Evolutionary conservation across 1,140 invertebrate species (phyloP), one percentile per base, ranked within the genome.

Genomic region (Hyphantria cunea): DNA sequence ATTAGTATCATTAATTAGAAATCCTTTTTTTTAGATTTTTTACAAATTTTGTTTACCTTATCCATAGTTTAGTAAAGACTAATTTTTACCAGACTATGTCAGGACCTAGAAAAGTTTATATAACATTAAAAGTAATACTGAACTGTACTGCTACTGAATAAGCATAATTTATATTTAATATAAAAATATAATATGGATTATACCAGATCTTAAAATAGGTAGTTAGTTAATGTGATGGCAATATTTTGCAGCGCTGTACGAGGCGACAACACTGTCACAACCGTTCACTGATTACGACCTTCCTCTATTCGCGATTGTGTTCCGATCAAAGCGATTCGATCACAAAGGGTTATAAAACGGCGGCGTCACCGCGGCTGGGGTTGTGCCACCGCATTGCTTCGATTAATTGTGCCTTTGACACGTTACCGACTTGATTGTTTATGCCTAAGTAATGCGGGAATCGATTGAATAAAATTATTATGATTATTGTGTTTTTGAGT

Each of bases 271-370:
- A 51, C 31, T 66, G 68, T 64, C 68, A 74, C 72, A 75, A 72
- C 74, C 75, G 68, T 25, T 68, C 64, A 65, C 59, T 80, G 74
- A 78, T 80, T 78, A 74, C 71, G 62, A 50, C 71, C 68, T 78
- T 78, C 65, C 74, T 67, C 66, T 72, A 66, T 67, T 78, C 67
- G 67, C 71, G 67, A 78, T 77, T 72, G 70, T 71, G 63, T 65
- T 75, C 63, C 72, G 69, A 78, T 81, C 82, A 82, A 80, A 86
- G 80, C 80, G 76, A 77, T 80, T 83, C 52, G 53, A 71, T 74
- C 72, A 84, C 80, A 84, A 84, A 84, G 79, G 75, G 70, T 77
- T 83, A 74, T 71, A 78, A 79, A 87, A 80, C 70, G 70, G 54
- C 56, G 62, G 45, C 44, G 51, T 63, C 51, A 55, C 61, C 61